Evolutionary conservation across 2,888 invertebrate species (phyloP).

Genomic region (Sturmia bella): DNA sequence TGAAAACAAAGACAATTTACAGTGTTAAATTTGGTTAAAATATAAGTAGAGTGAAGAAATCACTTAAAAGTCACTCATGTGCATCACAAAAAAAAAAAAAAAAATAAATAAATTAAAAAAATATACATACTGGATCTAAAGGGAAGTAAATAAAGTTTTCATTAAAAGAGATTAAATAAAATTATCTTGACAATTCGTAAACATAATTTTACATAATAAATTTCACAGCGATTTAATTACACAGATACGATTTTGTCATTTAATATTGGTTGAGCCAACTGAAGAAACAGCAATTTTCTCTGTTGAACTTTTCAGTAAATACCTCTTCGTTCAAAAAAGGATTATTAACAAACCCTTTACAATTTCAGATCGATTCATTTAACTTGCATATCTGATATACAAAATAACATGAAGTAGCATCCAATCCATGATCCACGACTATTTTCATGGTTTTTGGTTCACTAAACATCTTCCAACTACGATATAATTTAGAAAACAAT

Average conservation of each 20-base stretch:
- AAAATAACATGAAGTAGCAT: too few species aligned
- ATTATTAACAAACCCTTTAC: background rate
- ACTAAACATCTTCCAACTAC: too few species aligned
- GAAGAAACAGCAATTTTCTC: background rate
- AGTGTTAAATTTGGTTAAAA: constrained; percentile 12
- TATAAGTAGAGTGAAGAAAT: constrained; percentile 51
- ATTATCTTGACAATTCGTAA: constrained; percentile 4
- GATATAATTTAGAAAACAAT: too few species aligned
- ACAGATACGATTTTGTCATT: background rate
- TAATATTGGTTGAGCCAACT: background rate
- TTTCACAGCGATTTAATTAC: constrained; percentile 18
- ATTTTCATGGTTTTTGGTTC: too few species aligned
- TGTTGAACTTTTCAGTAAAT: background rate
- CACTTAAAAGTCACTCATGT: constrained; percentile 54
- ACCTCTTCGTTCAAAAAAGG: background rate
- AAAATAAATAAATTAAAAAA: background rate
- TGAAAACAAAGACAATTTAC: constrained; percentile 31
- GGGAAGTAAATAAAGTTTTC: constrained; percentile 27
- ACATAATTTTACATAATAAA: constrained; percentile 21
- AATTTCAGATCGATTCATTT: too few species aligned
- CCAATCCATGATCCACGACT: too few species aligned
- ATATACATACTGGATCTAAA: background rate
- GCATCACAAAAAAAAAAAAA: constrained; percentile 34
- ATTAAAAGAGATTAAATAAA: constrained; percentile 27
- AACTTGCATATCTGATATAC: too few species aligned